These are phyloP conservation scores for Penaeus japonicus DNA, from an alignment of 1,140 invertebrate species.

Conservation along the genomic window DNA sequence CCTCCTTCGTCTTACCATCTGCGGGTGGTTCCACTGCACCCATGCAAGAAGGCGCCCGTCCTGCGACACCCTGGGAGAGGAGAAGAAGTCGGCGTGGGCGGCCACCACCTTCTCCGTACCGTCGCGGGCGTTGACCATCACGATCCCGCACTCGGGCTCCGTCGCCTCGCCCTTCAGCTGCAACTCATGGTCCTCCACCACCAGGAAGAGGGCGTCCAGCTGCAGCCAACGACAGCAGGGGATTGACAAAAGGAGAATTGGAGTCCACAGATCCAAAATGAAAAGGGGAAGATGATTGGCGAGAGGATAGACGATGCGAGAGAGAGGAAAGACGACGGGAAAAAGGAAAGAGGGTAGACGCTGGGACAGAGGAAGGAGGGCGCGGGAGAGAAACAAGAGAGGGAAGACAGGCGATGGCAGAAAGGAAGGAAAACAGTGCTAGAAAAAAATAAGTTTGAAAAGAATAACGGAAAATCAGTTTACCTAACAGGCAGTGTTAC, in stretches of 20 bases:
- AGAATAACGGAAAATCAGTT: neutral
- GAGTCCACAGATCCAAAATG: no score
- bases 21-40: conserved; percentile 43
- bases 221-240: neutral
- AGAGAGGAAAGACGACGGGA: neutral
- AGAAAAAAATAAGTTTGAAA: neutral
- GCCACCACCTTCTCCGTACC: conserved; percentile 14
- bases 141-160: conserved; percentile 13
- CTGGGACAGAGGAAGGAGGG: no score
- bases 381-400: neutral
- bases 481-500: no score
- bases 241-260: no score
- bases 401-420: no score
- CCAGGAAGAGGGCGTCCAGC: conserved; percentile 6
- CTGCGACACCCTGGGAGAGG: conserved; percentile 31
- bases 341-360: neutral
- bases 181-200: conserved; percentile 4
- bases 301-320: no score
- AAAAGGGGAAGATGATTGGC: no score
- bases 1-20: conserved; percentile 20
- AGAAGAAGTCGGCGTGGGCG: conserved; percentile 38
- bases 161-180: neutral
- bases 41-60: conserved; percentile 19
- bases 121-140: conserved; percentile 9
- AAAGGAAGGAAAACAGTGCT: neutral